Percentiles rank a stretch among this genome's conserved stretches.
These are phyloP conservation scores for Melinaea menophilus DNA, from an alignment of 2,888 invertebrate species.

Conservation along the genomic window DNA sequence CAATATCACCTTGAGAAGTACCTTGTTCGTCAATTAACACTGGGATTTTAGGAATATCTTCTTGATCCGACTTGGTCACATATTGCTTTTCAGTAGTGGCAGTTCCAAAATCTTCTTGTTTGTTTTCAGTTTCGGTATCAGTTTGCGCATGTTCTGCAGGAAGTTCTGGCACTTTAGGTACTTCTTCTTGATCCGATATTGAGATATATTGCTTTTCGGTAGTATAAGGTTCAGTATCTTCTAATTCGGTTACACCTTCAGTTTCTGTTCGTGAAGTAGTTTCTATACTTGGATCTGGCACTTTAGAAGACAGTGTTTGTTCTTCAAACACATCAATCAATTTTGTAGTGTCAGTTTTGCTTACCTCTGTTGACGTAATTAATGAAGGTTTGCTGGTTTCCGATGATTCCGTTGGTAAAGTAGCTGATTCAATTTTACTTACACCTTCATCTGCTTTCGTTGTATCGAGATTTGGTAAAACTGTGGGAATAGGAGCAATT, in stretches of 20 bases:
- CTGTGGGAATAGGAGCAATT: constrained; percentile 2
- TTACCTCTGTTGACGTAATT: constrained; percentile 9
- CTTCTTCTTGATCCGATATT: too few relatives aligned
- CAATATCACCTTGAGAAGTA: too few relatives aligned
- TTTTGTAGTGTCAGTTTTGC: constrained; percentile 10
- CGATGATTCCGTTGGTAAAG: neutral
- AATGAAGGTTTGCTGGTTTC: neutral
- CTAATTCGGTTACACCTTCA: constrained; percentile 15
- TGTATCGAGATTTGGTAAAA: neutral
- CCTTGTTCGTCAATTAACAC: too few relatives aligned
- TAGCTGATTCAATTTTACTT: constrained; percentile 2
- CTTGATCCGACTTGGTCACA: too few relatives aligned
- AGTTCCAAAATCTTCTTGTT: too few relatives aligned
- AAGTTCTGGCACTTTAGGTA: constrained; percentile 9
- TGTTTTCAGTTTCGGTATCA: too few relatives aligned
- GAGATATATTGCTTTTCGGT: constrained; percentile 8
- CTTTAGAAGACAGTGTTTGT: constrained; percentile 11
- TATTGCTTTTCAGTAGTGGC: too few relatives aligned
- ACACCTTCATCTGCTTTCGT: neutral
- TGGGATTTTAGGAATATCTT: too few relatives aligned
- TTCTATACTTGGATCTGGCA: constrained; percentile 7
- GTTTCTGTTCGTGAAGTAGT: constrained; percentile 18
- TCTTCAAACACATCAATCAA: constrained; percentile 18
- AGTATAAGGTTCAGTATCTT: constrained; percentile 17
- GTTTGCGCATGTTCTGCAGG: constrained; percentile 24